These are phyloP conservation scores for Riparia riparia DNA, from an alignment of 2,113 vertebrate genomes.

Conservation along the genomic window DNA sequence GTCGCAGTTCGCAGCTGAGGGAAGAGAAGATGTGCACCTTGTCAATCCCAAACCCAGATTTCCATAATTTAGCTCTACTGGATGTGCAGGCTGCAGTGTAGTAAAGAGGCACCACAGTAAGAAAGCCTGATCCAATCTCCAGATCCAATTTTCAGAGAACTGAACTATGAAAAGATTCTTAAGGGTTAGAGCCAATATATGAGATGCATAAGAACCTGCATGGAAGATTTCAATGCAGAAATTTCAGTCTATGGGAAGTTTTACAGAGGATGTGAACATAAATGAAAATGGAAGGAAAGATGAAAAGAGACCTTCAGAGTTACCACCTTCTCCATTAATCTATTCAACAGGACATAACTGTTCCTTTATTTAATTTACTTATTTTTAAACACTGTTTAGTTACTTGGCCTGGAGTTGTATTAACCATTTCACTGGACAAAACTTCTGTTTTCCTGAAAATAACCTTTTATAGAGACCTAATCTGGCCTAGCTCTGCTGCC, in stretches of 20 bases:
- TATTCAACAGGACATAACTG: neutral
- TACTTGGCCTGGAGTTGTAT: neutral
- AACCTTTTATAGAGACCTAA: neutral
- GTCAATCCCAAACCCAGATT: neutral
- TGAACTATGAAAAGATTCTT: neutral
- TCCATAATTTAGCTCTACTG: neutral
- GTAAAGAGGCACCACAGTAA: neutral
- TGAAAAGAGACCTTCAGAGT: constrained; percentile 2
- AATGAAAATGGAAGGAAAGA: neutral
- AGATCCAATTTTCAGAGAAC: neutral
- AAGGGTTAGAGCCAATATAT: neutral
- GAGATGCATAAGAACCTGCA: neutral
- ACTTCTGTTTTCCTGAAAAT: neutral
- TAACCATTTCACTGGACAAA: neutral
- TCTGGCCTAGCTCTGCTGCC: neutral
- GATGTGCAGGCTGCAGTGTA: neutral
- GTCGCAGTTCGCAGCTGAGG: neutral
- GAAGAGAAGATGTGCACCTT: neutral
- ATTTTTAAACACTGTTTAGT: neutral
- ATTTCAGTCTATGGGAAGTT: neutral
- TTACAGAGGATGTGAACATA: neutral
- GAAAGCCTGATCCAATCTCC: neutral
- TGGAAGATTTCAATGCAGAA: neutral
- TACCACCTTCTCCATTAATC: neutral
- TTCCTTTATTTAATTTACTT: neutral